Evolutionary conservation across 2,797 vertebrate species (phyloP), one percentile per base, ranked within the genome.

Genomic region (Lophotriccus pileatus): DNA sequence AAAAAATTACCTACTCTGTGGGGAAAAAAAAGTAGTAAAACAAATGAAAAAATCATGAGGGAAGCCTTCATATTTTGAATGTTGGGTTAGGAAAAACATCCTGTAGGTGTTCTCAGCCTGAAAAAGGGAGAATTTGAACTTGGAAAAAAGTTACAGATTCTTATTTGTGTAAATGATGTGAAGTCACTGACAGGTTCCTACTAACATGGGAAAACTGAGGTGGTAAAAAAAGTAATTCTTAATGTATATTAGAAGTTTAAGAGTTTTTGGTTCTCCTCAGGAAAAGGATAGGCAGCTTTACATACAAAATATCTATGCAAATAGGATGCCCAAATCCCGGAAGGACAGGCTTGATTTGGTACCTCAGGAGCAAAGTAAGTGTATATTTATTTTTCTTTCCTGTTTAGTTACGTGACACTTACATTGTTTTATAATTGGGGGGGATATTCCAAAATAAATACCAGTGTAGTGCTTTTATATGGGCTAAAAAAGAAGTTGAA

Each of bases 231-330:
- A 60, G 4, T n/a, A 44, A 44, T n/a, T 73, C 32, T 84, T 53
- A 32, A 36, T 17, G 17, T 24, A 2, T 39, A 14, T 60, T 60
- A 18, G 34, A 93, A 90, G 21, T 32, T 73, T 87, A 58, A 63
- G 56, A 7, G 6, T 37, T 13, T 94, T 76, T 81, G 18, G 90
- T 63, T 85, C 89, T 97, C 93, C 91, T 94, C 81, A 99, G 98
- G 97, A 98, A 66, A 98, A 96, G 85, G 97, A 98, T 43, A 95
- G 88, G n/a, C 96, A 98, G 68, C 91, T 98, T 56, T 95, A 97
- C n/a, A 82, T 95, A 64, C 96, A 90, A 94, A 98, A 98, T 67
- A 98, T 98, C 96, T 98, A 98, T 80, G 93, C 97, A 68, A 97
- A 98, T 73, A 83, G 92, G 94, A 97, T 98, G 87, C 89, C 94